A percentile compares a stretch with the other conserved stretches of the same genome.
These are phyloP conservation scores for Grammomys surdaster DNA, from an alignment of 2,113 vertebrate species.

Conservation along the genomic window DNA sequence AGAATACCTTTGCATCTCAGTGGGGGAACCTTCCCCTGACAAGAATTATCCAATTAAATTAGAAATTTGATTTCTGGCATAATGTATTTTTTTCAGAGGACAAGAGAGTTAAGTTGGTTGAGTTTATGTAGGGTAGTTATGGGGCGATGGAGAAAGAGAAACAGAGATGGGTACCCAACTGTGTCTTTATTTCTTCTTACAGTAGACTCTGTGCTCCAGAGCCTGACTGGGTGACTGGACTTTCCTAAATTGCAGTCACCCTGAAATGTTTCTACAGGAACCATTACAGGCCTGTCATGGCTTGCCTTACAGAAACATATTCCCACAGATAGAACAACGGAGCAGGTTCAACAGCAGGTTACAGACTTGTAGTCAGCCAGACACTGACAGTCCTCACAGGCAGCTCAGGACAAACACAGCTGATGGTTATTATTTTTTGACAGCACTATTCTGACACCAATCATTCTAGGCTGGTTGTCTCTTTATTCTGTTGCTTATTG, in stretches of 20 bases:
- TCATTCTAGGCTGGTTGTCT: constrained; percentile 22
- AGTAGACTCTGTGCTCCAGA: background rate
- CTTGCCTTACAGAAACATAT: constrained; percentile 84
- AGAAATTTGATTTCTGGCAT: constrained; percentile 57
- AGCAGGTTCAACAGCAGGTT: constrained; percentile 86
- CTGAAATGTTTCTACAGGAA: constrained; percentile 77
- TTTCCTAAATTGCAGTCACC: constrained; percentile 82
- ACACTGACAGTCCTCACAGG: constrained; percentile 77
- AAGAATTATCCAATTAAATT: constrained; percentile 62
- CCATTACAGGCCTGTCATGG: constrained; percentile 83
- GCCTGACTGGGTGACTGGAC: constrained; percentile 57
- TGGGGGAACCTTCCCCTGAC: background rate
- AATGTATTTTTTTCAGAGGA: constrained; percentile 57
- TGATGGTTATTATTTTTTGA: background rate
- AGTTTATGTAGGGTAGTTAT: background rate
- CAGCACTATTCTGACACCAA: background rate
- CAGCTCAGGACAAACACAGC: constrained; percentile 36
- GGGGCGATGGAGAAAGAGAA: background rate
- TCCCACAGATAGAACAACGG: constrained; percentile 84
- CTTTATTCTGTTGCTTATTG: background rate
- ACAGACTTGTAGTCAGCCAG: constrained; percentile 82
- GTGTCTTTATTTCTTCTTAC: accelerated
- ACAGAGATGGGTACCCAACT: accelerated
- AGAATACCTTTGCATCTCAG: background rate
- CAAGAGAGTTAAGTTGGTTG: background rate